Conservation (phyloP, 2,797 vertebrate genomes). For the Malurus leucopterus region DNA sequence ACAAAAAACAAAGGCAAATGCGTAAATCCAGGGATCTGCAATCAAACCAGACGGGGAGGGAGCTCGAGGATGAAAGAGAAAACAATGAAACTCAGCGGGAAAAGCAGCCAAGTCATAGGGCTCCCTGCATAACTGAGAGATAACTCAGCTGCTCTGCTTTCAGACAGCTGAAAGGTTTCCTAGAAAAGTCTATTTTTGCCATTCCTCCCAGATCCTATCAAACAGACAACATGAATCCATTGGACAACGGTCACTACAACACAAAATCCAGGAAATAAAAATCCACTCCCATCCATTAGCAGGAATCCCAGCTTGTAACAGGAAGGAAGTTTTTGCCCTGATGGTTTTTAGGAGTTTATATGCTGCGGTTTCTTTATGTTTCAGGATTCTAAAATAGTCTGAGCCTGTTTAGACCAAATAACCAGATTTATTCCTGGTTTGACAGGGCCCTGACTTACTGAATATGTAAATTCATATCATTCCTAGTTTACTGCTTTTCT, state of each 20-base stretch:
- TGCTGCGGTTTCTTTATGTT: background rate
- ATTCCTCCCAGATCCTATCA: background rate
- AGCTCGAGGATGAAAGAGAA: background rate
- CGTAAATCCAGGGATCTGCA: background rate
- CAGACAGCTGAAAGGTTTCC: background rate
- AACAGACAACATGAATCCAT: accelerated
- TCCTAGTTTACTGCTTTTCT: background rate
- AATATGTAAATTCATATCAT: accelerated
- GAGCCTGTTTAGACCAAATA: background rate
- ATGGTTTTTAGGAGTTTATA: background rate
- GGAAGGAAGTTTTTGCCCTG: background rate
- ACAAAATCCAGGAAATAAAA: background rate
- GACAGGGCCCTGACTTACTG: background rate
- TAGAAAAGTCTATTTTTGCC: background rate
- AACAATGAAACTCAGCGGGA: accelerated
- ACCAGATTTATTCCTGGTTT: background rate
- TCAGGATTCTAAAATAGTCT: background rate
- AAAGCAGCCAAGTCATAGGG: background rate
- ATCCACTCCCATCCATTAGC: background rate
- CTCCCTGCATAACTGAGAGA: background rate
- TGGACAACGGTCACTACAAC: background rate
- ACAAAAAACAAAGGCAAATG: background rate
- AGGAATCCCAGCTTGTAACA: background rate
- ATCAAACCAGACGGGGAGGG: background rate
- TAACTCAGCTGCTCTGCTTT: background rate